Base-by-base conservation (phyloP, 2,888 invertebrate genomes). In the Ellobium chinense region DNA sequence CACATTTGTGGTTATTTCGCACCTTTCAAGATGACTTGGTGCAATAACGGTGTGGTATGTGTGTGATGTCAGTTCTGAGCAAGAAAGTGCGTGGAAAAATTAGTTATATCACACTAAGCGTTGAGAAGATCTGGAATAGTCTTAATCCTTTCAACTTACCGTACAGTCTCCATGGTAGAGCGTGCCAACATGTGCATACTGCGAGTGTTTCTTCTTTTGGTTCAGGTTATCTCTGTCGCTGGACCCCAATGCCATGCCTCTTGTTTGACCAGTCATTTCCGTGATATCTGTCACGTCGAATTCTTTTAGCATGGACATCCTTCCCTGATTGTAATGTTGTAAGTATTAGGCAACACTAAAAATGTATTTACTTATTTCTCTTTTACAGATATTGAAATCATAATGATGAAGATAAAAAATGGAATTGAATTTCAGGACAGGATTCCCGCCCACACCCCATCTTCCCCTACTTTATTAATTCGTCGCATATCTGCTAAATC, bases 291-390 rank as follows among this genome's bases (percentile, higher is more conserved):
- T 80, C 18, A 82, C 82, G 29, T 81, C 80, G 68, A 85, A 86
- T 54, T 84, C 82, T 27, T 81, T 81, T 39, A 84, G 66, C 68
- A 86, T 37, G 2, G 84, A 83, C 2, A 83, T 65, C n/a, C 83
- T 73, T 1, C 86, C 86, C 86, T 86, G 74, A n/a, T 21, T 14
- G 2, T 31, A 7, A n/a, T n/a, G n/a, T n/a, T n/a, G n/a, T n/a
- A n/a, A n/a, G n/a, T n/a, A n/a, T n/a, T n/a, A n/a, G n/a, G 18
- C 18, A 46, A 46, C 18, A 46, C 46, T 46, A 12, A 46, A 18
- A 46, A 18, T 7, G 46, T 12, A 46, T 46, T 12, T 7, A 12
- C 18, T 14, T 3, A 9, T 18, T 46, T 46, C 9, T 46, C 46
- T 46, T 12, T 18, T 46, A 46, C 46, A 46, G 46, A 46, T n/a